A percentile compares a stretch with the other conserved stretches of the same genome.
Evolutionary conservation across 2,888 invertebrate species (phyloP).

Genomic region (Cerastoderma edule): DNA sequence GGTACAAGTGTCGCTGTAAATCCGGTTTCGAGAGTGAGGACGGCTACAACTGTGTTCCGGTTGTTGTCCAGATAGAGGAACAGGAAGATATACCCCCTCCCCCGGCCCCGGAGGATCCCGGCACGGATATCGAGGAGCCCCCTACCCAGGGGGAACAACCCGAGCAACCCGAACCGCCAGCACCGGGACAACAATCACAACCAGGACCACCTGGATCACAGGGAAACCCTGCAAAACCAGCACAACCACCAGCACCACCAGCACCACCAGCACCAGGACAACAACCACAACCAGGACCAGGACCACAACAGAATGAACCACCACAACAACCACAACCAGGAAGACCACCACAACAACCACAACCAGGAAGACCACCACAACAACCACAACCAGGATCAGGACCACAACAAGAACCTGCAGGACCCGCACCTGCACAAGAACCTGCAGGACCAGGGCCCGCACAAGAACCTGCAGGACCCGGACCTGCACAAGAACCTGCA

Average conservation of each 20-base stretch:
- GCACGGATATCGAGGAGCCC: not conserved
- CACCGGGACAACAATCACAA: not conserved
- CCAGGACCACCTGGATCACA: slow-evolving; percentile 11
- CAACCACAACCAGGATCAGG: not conserved
- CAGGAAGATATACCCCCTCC: no score
- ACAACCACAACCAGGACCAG: not conserved
- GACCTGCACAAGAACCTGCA: not conserved
- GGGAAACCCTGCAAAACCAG: no score
- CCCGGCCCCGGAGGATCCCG: not conserved
- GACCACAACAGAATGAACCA: not conserved
- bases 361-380: not conserved
- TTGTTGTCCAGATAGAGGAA: no score
- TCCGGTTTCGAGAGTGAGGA: not conserved
- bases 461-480: not conserved
- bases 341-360: not conserved
- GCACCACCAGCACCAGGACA: not conserved
- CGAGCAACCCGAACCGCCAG: not conserved
- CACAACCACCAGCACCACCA: not conserved
- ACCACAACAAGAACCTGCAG: not conserved
- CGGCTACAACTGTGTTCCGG: not conserved
- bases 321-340: not conserved
- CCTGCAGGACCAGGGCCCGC: not conserved
- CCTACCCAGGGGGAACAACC: no score
- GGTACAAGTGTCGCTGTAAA: not conserved
- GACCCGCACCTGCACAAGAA: not conserved